Conservation (phyloP, 1,140 invertebrate species). For the Cyphomyrmex costatus region DNA sequence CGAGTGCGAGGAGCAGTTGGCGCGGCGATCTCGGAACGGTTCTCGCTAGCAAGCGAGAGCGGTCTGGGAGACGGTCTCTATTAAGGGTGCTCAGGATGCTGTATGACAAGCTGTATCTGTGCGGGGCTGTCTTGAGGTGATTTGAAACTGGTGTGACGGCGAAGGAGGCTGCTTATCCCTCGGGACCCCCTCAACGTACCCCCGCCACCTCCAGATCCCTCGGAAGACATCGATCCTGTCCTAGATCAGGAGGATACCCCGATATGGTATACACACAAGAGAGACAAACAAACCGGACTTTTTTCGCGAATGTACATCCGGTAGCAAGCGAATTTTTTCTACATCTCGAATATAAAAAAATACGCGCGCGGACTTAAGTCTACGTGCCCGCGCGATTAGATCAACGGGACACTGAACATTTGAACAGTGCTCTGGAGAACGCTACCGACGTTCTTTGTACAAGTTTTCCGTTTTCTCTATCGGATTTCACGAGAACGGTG, state of each 20-base stretch:
- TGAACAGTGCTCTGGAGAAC: conserved; percentile 8
- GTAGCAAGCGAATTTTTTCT: not conserved
- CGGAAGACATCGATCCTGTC: conserved; percentile 86
- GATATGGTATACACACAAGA: conserved; percentile 85
- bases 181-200: conserved; percentile 86
- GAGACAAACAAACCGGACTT: conserved; percentile 76
- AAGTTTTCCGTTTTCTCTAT: not conserved
- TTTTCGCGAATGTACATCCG: conserved; percentile 11
- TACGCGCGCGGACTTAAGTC: not conserved
- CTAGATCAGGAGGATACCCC: conserved; percentile 86
- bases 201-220: conserved; percentile 86
- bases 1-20: not conserved
- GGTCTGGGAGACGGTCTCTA: conserved; percentile 51
- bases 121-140: conserved; percentile 86
- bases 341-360: not conserved
- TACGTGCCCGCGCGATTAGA: not conserved
- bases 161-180: conserved; percentile 86
- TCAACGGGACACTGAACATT: conserved; percentile 6
- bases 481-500: not conserved
- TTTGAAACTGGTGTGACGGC: conserved; percentile 87
- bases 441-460: conserved; percentile 30
- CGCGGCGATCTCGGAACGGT: conserved; percentile 16
- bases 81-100: conserved; percentile 86
- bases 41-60: conserved; percentile 23
- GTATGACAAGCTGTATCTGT: conserved; percentile 86